These are phyloP conservation scores for Heteractis magnifica DNA, from an alignment of 92 coral and sea anemone species.

Conservation along the genomic window DNA sequence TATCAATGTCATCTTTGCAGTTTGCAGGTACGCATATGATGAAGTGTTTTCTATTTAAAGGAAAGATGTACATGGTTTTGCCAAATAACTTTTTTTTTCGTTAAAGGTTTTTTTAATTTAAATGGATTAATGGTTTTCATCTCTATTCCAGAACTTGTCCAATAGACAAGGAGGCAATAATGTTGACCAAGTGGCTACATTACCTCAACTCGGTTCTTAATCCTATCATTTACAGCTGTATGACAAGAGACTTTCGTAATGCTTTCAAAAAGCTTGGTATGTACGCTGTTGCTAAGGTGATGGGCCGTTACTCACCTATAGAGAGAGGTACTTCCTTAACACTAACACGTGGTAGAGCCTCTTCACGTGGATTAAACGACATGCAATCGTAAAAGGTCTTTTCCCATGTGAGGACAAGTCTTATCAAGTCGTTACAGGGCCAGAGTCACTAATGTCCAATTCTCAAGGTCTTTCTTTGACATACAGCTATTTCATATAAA, in stretches of 20 bases:
- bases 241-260: slow-evolving; percentile 70
- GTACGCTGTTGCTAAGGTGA: neutral
- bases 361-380: slow-evolving; percentile 22
- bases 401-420: too few species aligned
- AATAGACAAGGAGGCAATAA: slow-evolving; percentile 48
- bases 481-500: too few species aligned
- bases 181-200: slow-evolving; percentile 81
- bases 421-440: too few species aligned
- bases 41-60: too few species aligned
- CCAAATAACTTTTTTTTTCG: too few species aligned
- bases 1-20: slow-evolving; percentile 70
- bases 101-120: too few species aligned
- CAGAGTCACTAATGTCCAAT: too few species aligned
- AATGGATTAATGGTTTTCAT: too few species aligned
- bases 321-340: slow-evolving; percentile 8
- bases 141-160: slow-evolving; percentile 33
- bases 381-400: neutral
- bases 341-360: slow-evolving; percentile 9
- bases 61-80: too few species aligned
- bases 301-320: neutral
- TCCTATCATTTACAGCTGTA: slow-evolving; percentile 72
- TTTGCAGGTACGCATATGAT: slow-evolving; percentile 46
- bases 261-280: slow-evolving; percentile 62
- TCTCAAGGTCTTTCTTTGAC: too few species aligned
- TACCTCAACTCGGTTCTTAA: slow-evolving; percentile 71